Evolutionary conservation across 2,888 invertebrate species (phyloP), one percentile per base, ranked within the genome.

Genomic region (Caenorhabditis sulstoni): DNA sequence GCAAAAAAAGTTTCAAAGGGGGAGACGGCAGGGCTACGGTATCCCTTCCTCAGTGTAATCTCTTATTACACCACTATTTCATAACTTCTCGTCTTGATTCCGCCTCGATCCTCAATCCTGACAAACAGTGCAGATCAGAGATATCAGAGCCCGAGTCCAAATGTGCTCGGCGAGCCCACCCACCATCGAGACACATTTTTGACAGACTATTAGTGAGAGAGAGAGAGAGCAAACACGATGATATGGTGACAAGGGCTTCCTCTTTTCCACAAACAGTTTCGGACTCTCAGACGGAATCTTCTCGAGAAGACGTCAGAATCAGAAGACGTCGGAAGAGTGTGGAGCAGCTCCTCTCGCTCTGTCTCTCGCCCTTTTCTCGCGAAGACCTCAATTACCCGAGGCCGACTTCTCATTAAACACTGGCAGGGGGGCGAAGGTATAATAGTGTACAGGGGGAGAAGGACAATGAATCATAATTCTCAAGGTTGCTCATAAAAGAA

Each of bases 401-500:
- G 20, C 64, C 64, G 64, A 64, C 64, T 64, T 64, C 52, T 64
- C 52, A 64, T 64, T 64, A 64, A 64, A 52, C 4, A 35, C 16
- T 29, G 47, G 47, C 61, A 18, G 29, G 23, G 8, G 20, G 41
- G 45, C 39, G 14, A n/a, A 16, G 29, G 29, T 35, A 47, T 61
- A 64, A 53, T 64, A 64, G 64, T 52, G 52, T 39, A 62, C n/a
- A 11, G 18, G n/a, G 23, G 23, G 29, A 12, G 29, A 3, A 22
- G 22, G 20, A 55, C 71, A 71, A 71, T 71, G 71, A 71, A 71
- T 71, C 62, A 71, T 71, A 71, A 71, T 71, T 71, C 62, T 64
- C 71, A 71, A 71, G 71, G 71, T 71, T 71, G 64, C 71, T 71
- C 71, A 71, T 71, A 71, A 71, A 71, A 57, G 57, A 57, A 47